phyloP scores from a whole-genome alignment of 1,140 invertebrate species.

The Aphaenogaster floridana region DNA sequence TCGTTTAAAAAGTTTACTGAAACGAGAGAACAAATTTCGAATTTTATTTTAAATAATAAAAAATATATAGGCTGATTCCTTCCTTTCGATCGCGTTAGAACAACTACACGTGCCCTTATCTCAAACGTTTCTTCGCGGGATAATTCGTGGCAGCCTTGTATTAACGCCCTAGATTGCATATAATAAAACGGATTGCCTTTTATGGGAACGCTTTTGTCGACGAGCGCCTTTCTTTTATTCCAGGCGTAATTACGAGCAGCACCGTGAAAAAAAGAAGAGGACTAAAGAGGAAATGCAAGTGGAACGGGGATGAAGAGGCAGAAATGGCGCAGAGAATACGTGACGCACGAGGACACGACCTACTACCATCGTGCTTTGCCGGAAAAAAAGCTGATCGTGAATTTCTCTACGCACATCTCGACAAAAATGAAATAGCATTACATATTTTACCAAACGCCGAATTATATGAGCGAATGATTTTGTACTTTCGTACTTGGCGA shows the following conservation, averaged over 20 bases:
- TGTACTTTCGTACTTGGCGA: background rate
- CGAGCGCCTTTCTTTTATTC: constrained; percentile 79
- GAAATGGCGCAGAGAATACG: constrained; percentile 61
- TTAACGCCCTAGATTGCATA: constrained; percentile 71
- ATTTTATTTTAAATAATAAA: constrained; percentile 2
- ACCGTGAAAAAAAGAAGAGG: constrained; percentile 68
- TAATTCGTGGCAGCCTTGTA: constrained; percentile 26
- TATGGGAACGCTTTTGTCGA: constrained; percentile 70
- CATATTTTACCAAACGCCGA: background rate
- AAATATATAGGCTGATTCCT: background rate
- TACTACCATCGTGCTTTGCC: constrained; percentile 64
- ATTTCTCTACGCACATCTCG: constrained; percentile 32
- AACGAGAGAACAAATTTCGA: background rate
- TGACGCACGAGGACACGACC: constrained; percentile 62
- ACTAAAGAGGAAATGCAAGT: constrained; percentile 54
- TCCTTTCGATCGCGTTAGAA: background rate
- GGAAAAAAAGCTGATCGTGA: constrained; percentile 40
- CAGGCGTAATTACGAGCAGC: constrained; percentile 79
- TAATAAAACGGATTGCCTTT: constrained; percentile 77
- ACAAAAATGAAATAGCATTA: background rate
- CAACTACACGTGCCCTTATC: background rate
- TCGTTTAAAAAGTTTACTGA: background rate
- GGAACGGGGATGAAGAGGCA: constrained; percentile 27
- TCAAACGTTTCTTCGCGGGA: constrained; percentile 14
- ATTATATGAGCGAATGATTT: background rate